A percentile compares a stretch with the other conserved stretches of the same genome.
These are phyloP conservation scores for Pteronura brasiliensis DNA, from an alignment of 2,113 vertebrate genomes.

Conservation along the genomic window DNA sequence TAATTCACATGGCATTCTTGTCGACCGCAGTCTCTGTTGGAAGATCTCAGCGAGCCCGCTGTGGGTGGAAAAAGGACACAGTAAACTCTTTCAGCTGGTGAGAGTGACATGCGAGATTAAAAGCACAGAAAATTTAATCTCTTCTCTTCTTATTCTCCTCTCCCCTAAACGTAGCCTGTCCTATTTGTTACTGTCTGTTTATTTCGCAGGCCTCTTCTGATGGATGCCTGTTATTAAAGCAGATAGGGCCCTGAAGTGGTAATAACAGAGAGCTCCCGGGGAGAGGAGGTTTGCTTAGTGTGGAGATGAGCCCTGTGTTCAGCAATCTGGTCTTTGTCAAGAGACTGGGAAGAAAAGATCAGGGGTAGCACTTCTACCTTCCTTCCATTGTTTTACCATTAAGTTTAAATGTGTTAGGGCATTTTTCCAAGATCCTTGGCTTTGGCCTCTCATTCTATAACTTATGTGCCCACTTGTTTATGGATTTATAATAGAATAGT, in stretches of 20 bases:
- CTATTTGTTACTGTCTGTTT: slow-evolving; percentile 61
- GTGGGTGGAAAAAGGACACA: slow-evolving; percentile 35
- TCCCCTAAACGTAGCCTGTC: neutral
- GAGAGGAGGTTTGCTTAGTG: slow-evolving; percentile 10
- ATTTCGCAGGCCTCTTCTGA: slow-evolving; percentile 29
- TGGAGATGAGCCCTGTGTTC: slow-evolving; percentile 34
- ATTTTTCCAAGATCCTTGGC: neutral
- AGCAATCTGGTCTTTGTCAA: neutral
- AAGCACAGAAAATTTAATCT: slow-evolving; percentile 15
- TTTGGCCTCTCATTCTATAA: neutral
- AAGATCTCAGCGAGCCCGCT: neutral
- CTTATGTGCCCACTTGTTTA: neutral
- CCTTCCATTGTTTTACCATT: neutral
- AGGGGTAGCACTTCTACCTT: neutral
- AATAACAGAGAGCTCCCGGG: slow-evolving; percentile 49
- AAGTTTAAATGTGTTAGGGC: neutral
- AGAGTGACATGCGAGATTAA: slow-evolving; percentile 49
- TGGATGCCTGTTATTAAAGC: slow-evolving; percentile 63
- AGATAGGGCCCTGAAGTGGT: slow-evolving; percentile 27
- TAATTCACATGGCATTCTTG: neutral
- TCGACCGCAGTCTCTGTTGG: neutral
- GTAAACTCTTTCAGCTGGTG: slow-evolving; percentile 23
- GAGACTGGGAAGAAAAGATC: neutral
- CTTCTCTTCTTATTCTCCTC: slow-evolving; percentile 7
- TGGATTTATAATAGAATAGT: neutral